phyloP scores from a whole-genome alignment of 2,797 vertebrate species.

The Spinibarbus caldwelli region DNA sequence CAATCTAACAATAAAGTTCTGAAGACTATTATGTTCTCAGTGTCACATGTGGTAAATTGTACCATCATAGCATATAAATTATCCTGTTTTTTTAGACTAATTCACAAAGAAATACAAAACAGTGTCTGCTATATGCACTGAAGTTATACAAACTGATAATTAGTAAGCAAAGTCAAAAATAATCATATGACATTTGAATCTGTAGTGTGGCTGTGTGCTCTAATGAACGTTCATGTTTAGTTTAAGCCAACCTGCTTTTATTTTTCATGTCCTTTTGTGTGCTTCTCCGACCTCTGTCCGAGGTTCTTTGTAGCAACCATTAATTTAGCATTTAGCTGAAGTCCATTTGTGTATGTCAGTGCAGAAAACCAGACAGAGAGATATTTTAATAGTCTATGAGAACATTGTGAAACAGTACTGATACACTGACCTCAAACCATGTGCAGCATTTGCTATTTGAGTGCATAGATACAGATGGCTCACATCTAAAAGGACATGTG shows the following conservation, averaged over 20 bases:
- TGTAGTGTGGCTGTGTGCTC: neutral
- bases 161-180: neutral
- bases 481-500: neutral
- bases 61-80: neutral
- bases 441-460: neutral
- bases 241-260: neutral
- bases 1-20: slow-evolving; percentile 9
- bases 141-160: neutral
- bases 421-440: neutral
- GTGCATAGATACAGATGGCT: neutral
- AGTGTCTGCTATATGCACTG: neutral
- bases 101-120: neutral
- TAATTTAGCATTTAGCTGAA: slow-evolving; percentile 56
- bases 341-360: slow-evolving; percentile 44
- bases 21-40: neutral
- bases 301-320: slow-evolving; percentile 49
- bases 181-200: neutral
- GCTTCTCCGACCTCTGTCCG: slow-evolving; percentile 28
- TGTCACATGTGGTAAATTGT: neutral
- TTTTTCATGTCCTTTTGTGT: neutral
- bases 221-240: neutral
- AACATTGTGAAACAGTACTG: neutral
- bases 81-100: neutral
- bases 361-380: neutral
- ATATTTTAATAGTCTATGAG: neutral